phyloP scores from a whole-genome alignment of 2,797 vertebrate genomes.

The Rhabdophis nuchalis region DNA sequence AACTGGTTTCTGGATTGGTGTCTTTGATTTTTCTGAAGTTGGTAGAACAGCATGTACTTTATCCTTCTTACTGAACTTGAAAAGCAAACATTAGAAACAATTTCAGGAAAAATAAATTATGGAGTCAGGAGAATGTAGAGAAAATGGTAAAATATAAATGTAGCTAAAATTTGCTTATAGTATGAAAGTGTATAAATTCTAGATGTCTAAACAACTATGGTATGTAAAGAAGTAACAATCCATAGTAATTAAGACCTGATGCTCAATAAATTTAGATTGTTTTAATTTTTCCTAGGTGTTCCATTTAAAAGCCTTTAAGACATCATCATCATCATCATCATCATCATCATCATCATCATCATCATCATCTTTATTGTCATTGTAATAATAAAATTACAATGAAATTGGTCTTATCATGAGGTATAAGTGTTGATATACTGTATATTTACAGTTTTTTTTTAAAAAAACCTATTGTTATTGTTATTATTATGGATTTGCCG shows the following conservation, averaged over 20 bases:
- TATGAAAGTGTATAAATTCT: constrained; percentile 52
- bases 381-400: too few relatives aligned
- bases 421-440: constrained; percentile 29
- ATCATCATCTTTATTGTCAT: too few relatives aligned
- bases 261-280: constrained; percentile 54
- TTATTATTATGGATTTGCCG: constrained; percentile 40
- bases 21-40: background rate
- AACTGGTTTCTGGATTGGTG: background rate
- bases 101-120: constrained; percentile 53
- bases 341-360: too few relatives aligned
- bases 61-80: constrained; percentile 6
- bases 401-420: too few relatives aligned
- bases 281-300: constrained; percentile 48
- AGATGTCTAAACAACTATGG: constrained; percentile 58
- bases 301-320: constrained; percentile 55
- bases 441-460: background rate
- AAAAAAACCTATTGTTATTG: constrained; percentile 40
- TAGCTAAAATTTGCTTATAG: constrained; percentile 39
- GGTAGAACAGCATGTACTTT: constrained; percentile 12
- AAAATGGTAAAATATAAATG: constrained; percentile 58
- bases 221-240: constrained; percentile 54
- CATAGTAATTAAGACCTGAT: constrained; percentile 43
- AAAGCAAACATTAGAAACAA: constrained; percentile 34
- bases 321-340: too few relatives aligned
- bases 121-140: constrained; percentile 39